Evolutionary conservation across 2,797 vertebrate species (phyloP).

Genomic region (Rhadinocentrus ornatus): DNA sequence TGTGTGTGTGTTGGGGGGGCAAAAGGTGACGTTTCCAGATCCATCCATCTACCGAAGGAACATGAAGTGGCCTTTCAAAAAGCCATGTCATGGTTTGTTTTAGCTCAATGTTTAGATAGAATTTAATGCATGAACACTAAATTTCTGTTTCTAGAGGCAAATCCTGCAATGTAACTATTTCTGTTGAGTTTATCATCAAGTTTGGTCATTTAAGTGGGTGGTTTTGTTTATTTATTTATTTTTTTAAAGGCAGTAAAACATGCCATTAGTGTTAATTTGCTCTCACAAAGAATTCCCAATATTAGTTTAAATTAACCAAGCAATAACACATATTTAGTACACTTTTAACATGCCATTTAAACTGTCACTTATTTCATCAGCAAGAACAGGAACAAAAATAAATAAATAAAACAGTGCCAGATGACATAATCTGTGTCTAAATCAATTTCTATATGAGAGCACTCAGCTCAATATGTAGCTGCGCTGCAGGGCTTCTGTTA

Average conservation of each 20-base stretch:
- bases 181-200: neutral
- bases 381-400: conserved; percentile 26
- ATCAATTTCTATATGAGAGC: conserved; percentile 78
- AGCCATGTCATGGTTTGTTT: conserved; percentile 14
- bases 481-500: conserved; percentile 76
- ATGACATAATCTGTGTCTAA: conserved; percentile 79
- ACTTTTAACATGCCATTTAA: conserved; percentile 29
- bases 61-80: conserved; percentile 26
- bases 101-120: neutral
- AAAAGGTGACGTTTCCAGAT: conserved; percentile 21
- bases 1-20: conserved; percentile 6
- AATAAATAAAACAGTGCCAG: conserved; percentile 45
- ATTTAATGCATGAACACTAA: neutral
- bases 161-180: neutral
- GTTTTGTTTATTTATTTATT: neutral
- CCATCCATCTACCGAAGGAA: conserved; percentile 13
- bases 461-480: conserved; percentile 78
- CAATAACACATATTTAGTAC: conserved; percentile 3
- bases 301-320: conserved; percentile 3
- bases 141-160: neutral
- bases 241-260: neutral
- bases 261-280: no score
- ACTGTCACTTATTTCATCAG: conserved; percentile 30
- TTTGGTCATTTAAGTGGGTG: neutral
- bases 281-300: neutral